Conservation (phyloP, 2,113 vertebrate species). For the Ameiurus melas region DNA sequence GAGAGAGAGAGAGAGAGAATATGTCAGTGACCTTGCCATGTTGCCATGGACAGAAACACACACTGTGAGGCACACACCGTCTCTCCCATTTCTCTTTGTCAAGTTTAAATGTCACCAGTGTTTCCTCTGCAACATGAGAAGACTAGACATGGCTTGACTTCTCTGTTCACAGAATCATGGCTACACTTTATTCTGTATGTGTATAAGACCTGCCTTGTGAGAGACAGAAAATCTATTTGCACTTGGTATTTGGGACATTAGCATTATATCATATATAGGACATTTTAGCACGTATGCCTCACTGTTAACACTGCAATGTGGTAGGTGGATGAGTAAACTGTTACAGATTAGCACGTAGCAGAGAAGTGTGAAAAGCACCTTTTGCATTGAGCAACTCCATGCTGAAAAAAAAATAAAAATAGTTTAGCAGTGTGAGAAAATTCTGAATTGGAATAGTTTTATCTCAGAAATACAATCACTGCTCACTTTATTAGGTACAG, state of each 20-base stretch:
- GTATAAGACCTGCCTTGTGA: neutral
- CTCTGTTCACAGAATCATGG: conserved; percentile 45
- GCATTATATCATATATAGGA: conserved; percentile 9
- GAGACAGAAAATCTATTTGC: conserved; percentile 1
- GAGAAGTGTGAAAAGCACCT: conserved; percentile 28
- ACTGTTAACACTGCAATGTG: conserved; percentile 15
- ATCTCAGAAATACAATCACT: neutral
- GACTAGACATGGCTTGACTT: conserved; percentile 49
- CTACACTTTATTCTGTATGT: conserved; percentile 46
- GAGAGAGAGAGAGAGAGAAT: conserved; percentile 37
- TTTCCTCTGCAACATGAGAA: conserved; percentile 60
- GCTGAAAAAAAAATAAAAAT: neutral
- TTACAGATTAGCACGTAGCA: conserved; percentile 22
- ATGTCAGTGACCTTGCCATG: conserved; percentile 60
- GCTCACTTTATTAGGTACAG: neutral
- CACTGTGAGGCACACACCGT: conserved; percentile 29
- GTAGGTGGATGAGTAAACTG: conserved; percentile 23
- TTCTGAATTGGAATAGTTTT: neutral
- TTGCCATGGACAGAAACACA: conserved; percentile 42
- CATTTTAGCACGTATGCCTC: conserved; percentile 1
- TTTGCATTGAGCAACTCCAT: conserved; percentile 5
- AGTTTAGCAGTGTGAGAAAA: neutral
- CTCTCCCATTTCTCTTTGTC: conserved; percentile 41
- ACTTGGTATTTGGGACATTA: conserved; percentile 3
- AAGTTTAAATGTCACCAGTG: conserved; percentile 66